phyloP scores from a whole-genome alignment of 1,140 invertebrate species.

The Apis dorsata region DNA sequence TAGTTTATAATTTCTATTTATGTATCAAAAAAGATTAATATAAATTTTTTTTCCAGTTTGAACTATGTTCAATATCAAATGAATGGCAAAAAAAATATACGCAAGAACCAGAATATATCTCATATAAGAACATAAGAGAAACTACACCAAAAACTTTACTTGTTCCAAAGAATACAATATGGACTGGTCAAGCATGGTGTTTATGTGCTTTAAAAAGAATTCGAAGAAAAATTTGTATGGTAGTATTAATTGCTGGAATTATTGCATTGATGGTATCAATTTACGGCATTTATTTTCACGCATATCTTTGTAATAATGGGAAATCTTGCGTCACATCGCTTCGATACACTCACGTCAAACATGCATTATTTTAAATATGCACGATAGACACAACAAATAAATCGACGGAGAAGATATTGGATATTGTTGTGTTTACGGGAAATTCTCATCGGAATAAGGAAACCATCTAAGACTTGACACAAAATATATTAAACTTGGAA shows the following conservation, averaged over 20 bases:
- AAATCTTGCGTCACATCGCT: slow-evolving; percentile 49
- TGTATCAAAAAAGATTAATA: neutral
- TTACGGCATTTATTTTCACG: slow-evolving; percentile 56
- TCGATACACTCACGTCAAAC: slow-evolving; percentile 44
- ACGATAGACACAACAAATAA: neutral
- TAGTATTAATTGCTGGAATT: slow-evolving; percentile 42
- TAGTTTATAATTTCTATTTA: neutral
- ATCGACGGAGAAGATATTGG: neutral
- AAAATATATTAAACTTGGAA: slow-evolving; percentile 78
- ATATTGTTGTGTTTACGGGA: neutral
- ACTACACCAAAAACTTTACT: no score
- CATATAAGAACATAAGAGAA: neutral
- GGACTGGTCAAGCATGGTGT: neutral
- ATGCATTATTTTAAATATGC: slow-evolving; percentile 49
- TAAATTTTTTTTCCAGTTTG: neutral
- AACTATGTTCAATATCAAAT: neutral
- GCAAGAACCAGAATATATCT: neutral
- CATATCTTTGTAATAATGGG: slow-evolving; percentile 51
- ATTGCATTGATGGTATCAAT: slow-evolving; percentile 50
- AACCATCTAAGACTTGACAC: slow-evolving; percentile 73
- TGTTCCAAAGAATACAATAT: no score
- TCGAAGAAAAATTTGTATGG: slow-evolving; percentile 40
- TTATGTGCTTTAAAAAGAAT: neutral
- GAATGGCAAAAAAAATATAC: neutral
- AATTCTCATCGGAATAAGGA: slow-evolving; percentile 42